These are phyloP conservation scores for Amphiura filiformis DNA, from an alignment of 35 echinoderm and acorn worm species.

Conservation along the genomic window DNA sequence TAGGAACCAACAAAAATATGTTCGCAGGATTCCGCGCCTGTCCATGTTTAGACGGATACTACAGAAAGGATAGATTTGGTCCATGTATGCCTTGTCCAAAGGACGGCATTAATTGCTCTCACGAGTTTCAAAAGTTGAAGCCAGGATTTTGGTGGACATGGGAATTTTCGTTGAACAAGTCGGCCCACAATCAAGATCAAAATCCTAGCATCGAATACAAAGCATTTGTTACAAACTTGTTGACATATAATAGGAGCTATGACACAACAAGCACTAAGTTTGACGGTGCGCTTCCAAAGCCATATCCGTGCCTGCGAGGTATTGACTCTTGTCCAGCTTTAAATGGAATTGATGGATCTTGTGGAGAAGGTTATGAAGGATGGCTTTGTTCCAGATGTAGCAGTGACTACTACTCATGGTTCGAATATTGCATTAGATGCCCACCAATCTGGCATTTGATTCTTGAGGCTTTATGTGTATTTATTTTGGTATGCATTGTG, in stretches of 20 bases:
- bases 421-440: constrained; percentile 13
- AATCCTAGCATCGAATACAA: not conserved
- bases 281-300: not conserved
- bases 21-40: constrained; percentile 54
- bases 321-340: not conserved
- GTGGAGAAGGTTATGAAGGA: constrained; percentile 17
- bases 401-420: not conserved
- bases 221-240: constrained; percentile 13
- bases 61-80: constrained; percentile 39
- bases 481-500: not conserved
- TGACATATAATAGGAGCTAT: not conserved
- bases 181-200: not conserved
- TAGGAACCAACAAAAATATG: constrained; percentile 31
- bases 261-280: not conserved
- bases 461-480: not conserved
- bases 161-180: not conserved
- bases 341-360: not conserved
- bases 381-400: constrained; percentile 37
- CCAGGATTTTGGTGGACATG: constrained; percentile 37
- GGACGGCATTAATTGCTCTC: constrained; percentile 17
- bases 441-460: not conserved
- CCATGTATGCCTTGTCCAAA: constrained; percentile 26
- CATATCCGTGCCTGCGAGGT: constrained; percentile 3
- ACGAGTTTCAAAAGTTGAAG: constrained; percentile 12
- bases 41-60: constrained; percentile 46